Conservation (phyloP, 2,113 vertebrate genomes). For the Brachyhypopomus gauderio region DNA sequence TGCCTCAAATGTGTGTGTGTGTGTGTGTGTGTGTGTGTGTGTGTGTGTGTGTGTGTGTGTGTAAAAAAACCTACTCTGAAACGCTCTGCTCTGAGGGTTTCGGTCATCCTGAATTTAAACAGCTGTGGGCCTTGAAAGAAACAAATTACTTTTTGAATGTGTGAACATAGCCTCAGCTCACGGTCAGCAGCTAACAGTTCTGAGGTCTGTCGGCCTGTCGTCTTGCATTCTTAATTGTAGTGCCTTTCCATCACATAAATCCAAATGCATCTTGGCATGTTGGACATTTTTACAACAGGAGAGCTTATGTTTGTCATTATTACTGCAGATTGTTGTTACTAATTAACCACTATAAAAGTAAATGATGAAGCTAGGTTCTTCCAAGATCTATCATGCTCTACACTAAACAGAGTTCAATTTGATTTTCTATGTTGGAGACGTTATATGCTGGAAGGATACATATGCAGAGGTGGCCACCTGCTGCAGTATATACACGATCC, state of each 20-base stretch:
- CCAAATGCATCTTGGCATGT: constrained; percentile 29
- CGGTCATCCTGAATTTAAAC: neutral
- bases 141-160: constrained; percentile 32
- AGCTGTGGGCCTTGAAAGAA: constrained; percentile 26
- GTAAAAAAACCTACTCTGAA: neutral
- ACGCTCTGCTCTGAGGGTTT: neutral
- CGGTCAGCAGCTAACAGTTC: neutral
- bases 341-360: constrained; percentile 60
- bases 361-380: constrained; percentile 33
- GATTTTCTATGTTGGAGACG: too few relatives aligned
- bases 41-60: neutral
- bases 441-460: too few relatives aligned
- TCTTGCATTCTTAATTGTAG: constrained; percentile 5
- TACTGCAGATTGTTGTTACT: constrained; percentile 59
- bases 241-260: neutral
- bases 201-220: neutral
- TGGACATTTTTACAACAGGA: constrained; percentile 63
- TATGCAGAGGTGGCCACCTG: too few relatives aligned
- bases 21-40: neutral
- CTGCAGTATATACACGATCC: too few relatives aligned
- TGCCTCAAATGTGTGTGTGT: neutral
- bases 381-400: neutral
- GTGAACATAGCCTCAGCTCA: constrained; percentile 3
- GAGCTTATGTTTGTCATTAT: constrained; percentile 62
- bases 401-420: neutral